Evolutionary conservation across 1,140 invertebrate genomes (phyloP).

Genomic region (Drosophila cardini): DNA sequence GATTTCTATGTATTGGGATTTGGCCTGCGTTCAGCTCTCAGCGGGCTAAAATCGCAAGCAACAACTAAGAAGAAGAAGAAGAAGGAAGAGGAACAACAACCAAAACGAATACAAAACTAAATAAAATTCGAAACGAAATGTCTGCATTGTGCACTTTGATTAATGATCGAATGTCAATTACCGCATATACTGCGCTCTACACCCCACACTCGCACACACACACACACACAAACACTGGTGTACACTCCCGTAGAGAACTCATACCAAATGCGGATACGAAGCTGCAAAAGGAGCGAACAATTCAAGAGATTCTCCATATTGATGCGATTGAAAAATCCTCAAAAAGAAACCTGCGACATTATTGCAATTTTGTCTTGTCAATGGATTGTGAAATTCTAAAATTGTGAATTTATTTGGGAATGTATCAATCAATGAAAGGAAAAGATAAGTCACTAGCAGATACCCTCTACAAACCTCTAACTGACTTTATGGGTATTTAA

Average conservation of each 20-base stretch:
- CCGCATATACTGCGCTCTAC: slow-evolving; percentile 64
- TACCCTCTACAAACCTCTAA: background rate
- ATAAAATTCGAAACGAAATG: slow-evolving; percentile 73
- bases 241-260: slow-evolving; percentile 26
- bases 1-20: background rate
- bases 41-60: slow-evolving; percentile 42
- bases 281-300: slow-evolving; percentile 2
- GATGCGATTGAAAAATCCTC: slow-evolving; percentile 1
- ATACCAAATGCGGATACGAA: slow-evolving; percentile 31
- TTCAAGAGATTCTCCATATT: background rate
- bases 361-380: slow-evolving; percentile 21
- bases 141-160: slow-evolving; percentile 84
- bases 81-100: slow-evolving; percentile 14
- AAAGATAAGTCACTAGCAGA: background rate
- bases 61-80: background rate
- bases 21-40: slow-evolving; percentile 14
- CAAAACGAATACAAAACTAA: slow-evolving; percentile 61
- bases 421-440: background rate
- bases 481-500: background rate
- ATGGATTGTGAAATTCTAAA: slow-evolving; percentile 3
- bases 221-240: slow-evolving; percentile 2
- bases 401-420: slow-evolving; percentile 3
- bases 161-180: slow-evolving; percentile 84
- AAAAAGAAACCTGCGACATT: background rate
- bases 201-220: slow-evolving; percentile 24